Evolutionary conservation across 2,113 vertebrate species (phyloP).

Genomic region (Heliornis fulica): DNA sequence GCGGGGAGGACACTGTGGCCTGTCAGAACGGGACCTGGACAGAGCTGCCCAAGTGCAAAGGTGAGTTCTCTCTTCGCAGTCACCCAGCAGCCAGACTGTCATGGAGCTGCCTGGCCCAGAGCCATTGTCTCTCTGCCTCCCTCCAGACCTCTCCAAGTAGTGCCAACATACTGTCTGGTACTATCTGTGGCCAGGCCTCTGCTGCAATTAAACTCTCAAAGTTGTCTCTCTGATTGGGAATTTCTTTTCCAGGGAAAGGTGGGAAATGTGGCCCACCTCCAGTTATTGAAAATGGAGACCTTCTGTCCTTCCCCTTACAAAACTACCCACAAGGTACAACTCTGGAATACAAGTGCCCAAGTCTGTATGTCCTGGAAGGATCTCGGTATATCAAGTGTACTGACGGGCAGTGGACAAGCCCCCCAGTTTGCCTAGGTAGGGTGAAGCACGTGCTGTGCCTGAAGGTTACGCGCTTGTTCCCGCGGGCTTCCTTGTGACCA

Average conservation of each 20-base stretch:
- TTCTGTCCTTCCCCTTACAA: background rate
- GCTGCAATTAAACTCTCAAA: background rate
- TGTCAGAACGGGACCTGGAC: conserved; percentile 29
- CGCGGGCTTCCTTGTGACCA: background rate
- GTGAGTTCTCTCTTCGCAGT: background rate
- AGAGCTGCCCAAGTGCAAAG: background rate
- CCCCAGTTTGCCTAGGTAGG: conserved; percentile 40
- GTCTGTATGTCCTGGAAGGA: background rate
- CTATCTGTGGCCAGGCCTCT: background rate
- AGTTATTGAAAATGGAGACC: conserved; percentile 9
- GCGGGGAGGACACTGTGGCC: background rate
- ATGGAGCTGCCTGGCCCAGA: background rate
- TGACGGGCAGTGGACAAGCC: background rate
- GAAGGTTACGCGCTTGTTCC: background rate
- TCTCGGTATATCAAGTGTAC: background rate
- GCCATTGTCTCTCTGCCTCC: background rate
- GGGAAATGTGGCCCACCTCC: background rate
- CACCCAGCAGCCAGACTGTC: no score
- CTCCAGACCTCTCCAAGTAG: background rate
- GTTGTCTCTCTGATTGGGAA: background rate
- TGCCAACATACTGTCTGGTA: fast-evolving
- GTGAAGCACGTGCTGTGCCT: background rate
- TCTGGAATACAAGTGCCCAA: conserved; percentile 20
- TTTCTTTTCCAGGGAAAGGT: background rate
- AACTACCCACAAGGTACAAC: background rate